Base-by-base conservation (phyloP, 2,888 invertebrate species). In the Patella depressa region DNA sequence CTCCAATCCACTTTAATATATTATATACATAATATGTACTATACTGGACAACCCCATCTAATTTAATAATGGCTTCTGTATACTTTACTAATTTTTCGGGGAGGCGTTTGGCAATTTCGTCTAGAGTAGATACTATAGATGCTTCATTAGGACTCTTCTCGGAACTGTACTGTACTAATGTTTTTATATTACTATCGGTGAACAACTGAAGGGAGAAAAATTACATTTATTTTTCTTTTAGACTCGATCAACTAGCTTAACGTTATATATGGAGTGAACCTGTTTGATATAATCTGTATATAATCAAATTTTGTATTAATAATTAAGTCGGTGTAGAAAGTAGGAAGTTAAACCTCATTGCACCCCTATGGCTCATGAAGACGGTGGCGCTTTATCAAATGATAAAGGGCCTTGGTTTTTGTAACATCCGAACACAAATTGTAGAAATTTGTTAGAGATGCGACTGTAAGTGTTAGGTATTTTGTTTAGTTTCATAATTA, bases 71-170 rank as follows among this genome's bases (percentile, higher is more conserved):
- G 2, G 65, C 65, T 12, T 65, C 65, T 5, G 65, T 65, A 24
- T 76, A 74, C 15, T 74, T 72, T 11, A 73, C 59, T 14, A 83
- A 19, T 7, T 45, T 73, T n/a, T 80, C 76, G 3, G 80, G 78
- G 17, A 53, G 53, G 17, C 76, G 76, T 75, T 79, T 81, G 29
- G 79, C 75, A 0, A 83, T 45, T 71, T 79, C 79, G 3, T 72
- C 73, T 45, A 80, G 12, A 15, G 19, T 24, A 24, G 11, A 24
- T 24, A 65, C 19, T 19, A 65, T 65, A 3, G 3, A 24, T 5
- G 65, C 9, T 24, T 19, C 65, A 19, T 65, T 5, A 3, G 19
- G 65, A 24, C 14, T 65, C 19, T 65, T 24, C 5, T 65, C 65
- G 0, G 5, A 19, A 65, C 12, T 19, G 11, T 24, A 19, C 24